Percentiles rank a stretch among this genome's conserved stretches.
These are phyloP conservation scores for Scalopus aquaticus DNA, from an alignment of 2,113 vertebrate species.

Conservation along the genomic window DNA sequence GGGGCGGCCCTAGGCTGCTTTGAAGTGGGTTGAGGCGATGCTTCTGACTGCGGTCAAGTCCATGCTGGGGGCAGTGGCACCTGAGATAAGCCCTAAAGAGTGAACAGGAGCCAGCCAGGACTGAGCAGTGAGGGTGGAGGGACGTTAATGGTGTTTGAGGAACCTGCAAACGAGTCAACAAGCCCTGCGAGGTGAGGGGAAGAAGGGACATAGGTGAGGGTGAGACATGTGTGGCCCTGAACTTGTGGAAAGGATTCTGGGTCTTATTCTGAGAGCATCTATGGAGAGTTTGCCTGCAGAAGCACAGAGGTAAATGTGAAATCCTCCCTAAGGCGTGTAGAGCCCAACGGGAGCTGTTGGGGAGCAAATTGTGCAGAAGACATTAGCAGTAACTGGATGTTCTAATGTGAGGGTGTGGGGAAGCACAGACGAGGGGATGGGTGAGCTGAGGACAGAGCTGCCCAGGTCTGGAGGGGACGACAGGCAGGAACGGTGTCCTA, in stretches of 20 bases:
- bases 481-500: neutral
- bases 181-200: neutral
- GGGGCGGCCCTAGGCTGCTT: rapidly evolving
- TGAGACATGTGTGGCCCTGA: neutral
- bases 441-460: neutral
- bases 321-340: neutral
- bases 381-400: neutral
- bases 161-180: neutral
- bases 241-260: neutral
- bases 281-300: neutral
- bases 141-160: neutral
- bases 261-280: neutral
- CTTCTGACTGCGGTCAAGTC: neutral
- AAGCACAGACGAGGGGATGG: neutral
- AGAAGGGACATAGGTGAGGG: neutral
- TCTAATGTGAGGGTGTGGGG: neutral
- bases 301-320: neutral
- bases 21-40: neutral
- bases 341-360: neutral
- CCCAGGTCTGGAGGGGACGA: neutral
- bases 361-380: neutral
- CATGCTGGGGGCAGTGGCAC: neutral
- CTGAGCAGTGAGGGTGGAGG: neutral
- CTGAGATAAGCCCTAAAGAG: neutral
- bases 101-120: neutral